Percentiles rank a stretch among this genome's conserved stretches.
These are phyloP conservation scores for Ataeniobius toweri DNA, from an alignment of 2,797 vertebrate species.

Conservation along the genomic window DNA sequence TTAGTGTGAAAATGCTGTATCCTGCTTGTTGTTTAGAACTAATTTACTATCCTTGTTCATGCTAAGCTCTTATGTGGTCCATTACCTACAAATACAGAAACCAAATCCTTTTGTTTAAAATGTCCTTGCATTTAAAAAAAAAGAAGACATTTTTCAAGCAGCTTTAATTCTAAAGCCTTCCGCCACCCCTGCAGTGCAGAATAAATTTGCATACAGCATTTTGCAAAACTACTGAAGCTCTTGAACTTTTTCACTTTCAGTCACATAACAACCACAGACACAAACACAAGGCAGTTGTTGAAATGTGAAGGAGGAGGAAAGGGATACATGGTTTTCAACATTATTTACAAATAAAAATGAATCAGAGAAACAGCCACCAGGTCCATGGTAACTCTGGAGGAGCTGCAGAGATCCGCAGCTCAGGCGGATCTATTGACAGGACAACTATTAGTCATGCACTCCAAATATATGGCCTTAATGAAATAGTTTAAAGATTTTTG, in stretches of 20 bases:
- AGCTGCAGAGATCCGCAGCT: too few species aligned
- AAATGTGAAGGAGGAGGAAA: neutral
- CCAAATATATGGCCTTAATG: too few species aligned
- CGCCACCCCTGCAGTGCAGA: neutral
- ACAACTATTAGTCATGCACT: too few species aligned
- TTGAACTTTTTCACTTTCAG: neutral
- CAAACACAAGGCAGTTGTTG: neutral
- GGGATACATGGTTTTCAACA: neutral
- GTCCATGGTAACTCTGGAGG: too few species aligned
- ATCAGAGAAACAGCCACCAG: too few species aligned
- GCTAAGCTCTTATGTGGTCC: neutral
- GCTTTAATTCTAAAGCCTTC: neutral
- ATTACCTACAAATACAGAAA: neutral
- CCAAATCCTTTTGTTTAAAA: neutral
- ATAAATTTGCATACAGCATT: neutral
- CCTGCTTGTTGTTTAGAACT: too few species aligned
- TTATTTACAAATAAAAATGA: neutral
- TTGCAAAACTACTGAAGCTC: neutral
- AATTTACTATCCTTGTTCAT: neutral
- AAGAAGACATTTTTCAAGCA: neutral
- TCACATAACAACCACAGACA: neutral
- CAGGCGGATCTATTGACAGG: too few species aligned
- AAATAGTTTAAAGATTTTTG: too few species aligned
- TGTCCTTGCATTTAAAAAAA: neutral
- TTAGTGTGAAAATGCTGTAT: neutral